phyloP scores from a whole-genome alignment of 1,140 invertebrate species.

The Ectropis grisescens region DNA sequence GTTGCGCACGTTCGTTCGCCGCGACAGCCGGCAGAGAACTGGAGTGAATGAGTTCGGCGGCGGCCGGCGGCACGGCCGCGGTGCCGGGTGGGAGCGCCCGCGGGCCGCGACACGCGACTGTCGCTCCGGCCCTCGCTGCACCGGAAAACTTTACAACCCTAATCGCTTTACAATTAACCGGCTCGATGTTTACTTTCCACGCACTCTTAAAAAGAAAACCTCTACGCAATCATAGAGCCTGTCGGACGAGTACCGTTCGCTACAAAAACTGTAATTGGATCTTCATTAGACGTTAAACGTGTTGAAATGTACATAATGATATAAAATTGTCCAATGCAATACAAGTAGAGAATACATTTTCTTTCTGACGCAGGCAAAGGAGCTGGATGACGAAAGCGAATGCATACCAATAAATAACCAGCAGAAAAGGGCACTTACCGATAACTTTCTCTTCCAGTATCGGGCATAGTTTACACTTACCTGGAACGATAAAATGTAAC shows the following conservation, averaged over 20 bases:
- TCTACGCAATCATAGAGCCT: conserved; percentile 3
- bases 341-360: neutral
- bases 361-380: neutral
- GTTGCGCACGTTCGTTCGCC: conserved; percentile 45
- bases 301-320: too few relatives aligned
- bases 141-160: conserved; percentile 59
- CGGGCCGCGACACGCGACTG: conserved; percentile 46
- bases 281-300: too few relatives aligned
- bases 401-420: too few relatives aligned
- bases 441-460: too few relatives aligned
- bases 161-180: conserved; percentile 55
- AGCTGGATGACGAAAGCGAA: too few relatives aligned
- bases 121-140: conserved; percentile 46
- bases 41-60: conserved; percentile 58
- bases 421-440: too few relatives aligned
- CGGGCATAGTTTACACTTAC: too few relatives aligned
- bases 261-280: too few relatives aligned
- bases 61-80: conserved; percentile 44
- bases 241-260: too few relatives aligned
- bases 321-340: neutral
- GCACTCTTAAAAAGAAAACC: conserved; percentile 24
- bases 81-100: conserved; percentile 52
- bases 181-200: conserved; percentile 50
- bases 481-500: too few relatives aligned
- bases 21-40: conserved; percentile 53